A percentile compares a stretch with the other conserved stretches of the same genome.
phyloP scores from a whole-genome alignment of 2,797 vertebrate genomes.

The Spinus pinus region DNA sequence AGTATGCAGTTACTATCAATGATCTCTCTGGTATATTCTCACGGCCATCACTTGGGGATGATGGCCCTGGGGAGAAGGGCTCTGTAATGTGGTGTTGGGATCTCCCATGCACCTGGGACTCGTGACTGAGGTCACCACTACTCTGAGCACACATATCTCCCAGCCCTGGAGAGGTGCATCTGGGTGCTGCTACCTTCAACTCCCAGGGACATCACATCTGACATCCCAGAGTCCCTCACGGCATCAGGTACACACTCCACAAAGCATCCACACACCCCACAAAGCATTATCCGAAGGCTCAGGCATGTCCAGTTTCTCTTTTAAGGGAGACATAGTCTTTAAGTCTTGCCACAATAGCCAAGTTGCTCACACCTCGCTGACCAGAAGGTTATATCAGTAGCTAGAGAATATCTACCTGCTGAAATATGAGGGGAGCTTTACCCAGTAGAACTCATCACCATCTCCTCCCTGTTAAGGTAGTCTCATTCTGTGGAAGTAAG shows the following conservation, averaged over 20 bases:
- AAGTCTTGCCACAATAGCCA: neutral
- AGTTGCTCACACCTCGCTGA: neutral
- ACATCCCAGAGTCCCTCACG: neutral
- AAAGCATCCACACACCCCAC: fast-evolving
- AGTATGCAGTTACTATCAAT: neutral
- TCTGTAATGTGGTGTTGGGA: neutral
- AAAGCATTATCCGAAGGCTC: neutral
- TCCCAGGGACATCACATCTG: neutral
- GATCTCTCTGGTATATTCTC: neutral
- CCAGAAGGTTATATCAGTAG: neutral
- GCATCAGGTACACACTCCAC: neutral
- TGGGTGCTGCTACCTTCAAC: neutral
- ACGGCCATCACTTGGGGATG: neutral
- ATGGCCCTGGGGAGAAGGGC: neutral
- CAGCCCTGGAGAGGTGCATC: neutral
- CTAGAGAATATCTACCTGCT: neutral
- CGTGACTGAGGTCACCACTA: neutral
- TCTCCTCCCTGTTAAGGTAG: neutral
- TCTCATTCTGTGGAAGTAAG: neutral
- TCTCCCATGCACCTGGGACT: neutral
- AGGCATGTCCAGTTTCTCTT: neutral
- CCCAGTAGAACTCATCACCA: neutral
- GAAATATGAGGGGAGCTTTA: neutral
- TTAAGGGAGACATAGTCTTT: neutral
- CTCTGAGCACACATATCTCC: neutral